Conservation (phyloP, 2,797 vertebrate species). For the Muscicapa striata region DNA sequence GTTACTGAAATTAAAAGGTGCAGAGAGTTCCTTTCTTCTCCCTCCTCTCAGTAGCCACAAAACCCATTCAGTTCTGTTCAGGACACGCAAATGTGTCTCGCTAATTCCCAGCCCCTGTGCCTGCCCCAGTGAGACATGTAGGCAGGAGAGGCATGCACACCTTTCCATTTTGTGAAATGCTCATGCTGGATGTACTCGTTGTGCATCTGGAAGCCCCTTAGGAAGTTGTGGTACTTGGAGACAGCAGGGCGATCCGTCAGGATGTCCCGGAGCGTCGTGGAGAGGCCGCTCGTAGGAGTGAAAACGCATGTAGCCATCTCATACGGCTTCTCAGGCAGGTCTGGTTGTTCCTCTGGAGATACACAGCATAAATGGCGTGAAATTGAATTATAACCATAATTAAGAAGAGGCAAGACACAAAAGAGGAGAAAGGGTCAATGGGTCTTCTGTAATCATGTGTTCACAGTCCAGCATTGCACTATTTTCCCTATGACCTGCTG, state of each 20-base stretch:
- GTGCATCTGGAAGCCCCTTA: slow-evolving; percentile 84
- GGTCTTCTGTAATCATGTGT: neutral
- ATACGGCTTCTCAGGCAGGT: slow-evolving; percentile 60
- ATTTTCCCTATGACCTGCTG: neutral
- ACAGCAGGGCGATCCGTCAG: slow-evolving; percentile 75
- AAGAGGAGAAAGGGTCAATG: neutral
- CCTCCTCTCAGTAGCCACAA: neutral
- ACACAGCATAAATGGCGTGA: neutral
- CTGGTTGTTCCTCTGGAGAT: slow-evolving; percentile 71
- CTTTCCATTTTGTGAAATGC: slow-evolving; percentile 81
- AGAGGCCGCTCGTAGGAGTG: slow-evolving; percentile 68
- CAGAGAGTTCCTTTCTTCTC: neutral
- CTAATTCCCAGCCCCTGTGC: neutral
- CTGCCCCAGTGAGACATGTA: rapidly evolving
- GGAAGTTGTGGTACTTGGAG: slow-evolving; percentile 84
- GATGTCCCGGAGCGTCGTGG: slow-evolving; percentile 69
- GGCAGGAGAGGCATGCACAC: slow-evolving; percentile 47
- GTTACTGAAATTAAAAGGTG: neutral
- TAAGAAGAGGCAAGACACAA: neutral
- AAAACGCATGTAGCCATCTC: slow-evolving; percentile 66
- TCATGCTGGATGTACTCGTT: slow-evolving; percentile 73
- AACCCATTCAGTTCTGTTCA: neutral
- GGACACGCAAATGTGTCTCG: rapidly evolving
- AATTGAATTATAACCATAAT: neutral
- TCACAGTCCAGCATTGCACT: neutral